Percentiles rank a stretch among this genome's conserved stretches.
phyloP scores from a whole-genome alignment of 2,797 vertebrate genomes.

The Argentina silus region DNA sequence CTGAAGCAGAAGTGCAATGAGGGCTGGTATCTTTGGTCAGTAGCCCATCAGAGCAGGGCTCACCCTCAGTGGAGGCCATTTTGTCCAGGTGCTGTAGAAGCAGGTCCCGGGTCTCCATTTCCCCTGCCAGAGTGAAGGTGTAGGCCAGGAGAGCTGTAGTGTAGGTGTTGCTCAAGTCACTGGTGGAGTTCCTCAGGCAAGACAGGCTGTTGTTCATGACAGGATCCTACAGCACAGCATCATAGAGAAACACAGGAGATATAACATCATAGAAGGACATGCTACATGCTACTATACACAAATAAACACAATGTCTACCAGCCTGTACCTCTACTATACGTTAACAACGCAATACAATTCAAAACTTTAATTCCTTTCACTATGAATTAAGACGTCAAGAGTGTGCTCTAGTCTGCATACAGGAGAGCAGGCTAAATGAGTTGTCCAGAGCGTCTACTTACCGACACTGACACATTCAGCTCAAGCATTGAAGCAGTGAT shows the following conservation, averaged over 20 bases:
- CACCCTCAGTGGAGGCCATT: constrained; percentile 65
- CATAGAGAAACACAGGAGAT: neutral
- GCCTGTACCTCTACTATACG: neutral
- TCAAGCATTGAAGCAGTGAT: constrained; percentile 74
- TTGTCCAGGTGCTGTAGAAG: constrained; percentile 67
- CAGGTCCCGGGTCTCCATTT: constrained; percentile 53
- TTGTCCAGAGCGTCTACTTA: neutral
- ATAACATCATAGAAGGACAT: no score
- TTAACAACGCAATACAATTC: neutral
- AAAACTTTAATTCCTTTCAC: no score
- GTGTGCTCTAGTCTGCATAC: no score
- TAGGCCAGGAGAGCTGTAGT: constrained; percentile 83
- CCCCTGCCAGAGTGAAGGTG: constrained; percentile 79
- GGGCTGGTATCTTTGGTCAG: neutral
- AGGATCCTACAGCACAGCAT: constrained; percentile 55
- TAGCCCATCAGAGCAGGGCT: constrained; percentile 14
- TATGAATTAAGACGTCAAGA: neutral
- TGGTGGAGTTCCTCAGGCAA: constrained; percentile 63
- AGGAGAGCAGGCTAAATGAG: neutral
- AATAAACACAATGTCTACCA: no score
- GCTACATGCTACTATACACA: no score
- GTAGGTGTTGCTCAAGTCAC: constrained; percentile 68
- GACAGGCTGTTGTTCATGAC: constrained; percentile 70
- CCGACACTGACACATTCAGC: constrained; percentile 32
- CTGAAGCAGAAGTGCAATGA: neutral